A percentile compares a stretch with the other conserved stretches of the same genome.
Evolutionary conservation across 2,888 invertebrate genomes (phyloP).

Genomic region (Coelinius sp.): DNA sequence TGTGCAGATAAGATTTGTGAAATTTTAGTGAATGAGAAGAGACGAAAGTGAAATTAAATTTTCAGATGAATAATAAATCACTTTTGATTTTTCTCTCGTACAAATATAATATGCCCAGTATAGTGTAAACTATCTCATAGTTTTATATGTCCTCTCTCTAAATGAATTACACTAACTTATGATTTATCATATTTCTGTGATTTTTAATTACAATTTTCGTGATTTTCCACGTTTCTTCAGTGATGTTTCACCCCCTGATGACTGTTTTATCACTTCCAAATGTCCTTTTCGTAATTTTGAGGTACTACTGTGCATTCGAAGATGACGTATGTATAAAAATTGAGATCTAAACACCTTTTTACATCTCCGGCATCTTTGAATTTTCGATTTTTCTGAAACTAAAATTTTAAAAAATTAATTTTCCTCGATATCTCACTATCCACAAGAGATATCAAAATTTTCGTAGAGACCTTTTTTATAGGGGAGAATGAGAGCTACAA

Average conservation of each 20-base stretch:
- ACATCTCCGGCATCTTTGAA: constrained; percentile 59
- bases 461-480: too few relatives aligned
- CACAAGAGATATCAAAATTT: too few relatives aligned
- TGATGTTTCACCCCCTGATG: constrained; percentile 49
- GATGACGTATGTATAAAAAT: constrained; percentile 56
- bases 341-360: constrained; percentile 58
- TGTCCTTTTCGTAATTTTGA: constrained; percentile 48
- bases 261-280: constrained; percentile 49
- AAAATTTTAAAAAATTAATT: constrained; percentile 19
- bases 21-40: neutral
- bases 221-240: constrained; percentile 57
- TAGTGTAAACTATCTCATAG: constrained; percentile 9
- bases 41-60: neutral
- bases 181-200: neutral
- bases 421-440: too few relatives aligned
- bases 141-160: neutral
- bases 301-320: constrained; percentile 57
- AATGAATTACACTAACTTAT: neutral
- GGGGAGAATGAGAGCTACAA: too few relatives aligned
- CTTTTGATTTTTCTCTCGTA: neutral
- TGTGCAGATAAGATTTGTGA: neutral
- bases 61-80: neutral
- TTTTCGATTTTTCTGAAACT: constrained; percentile 52
- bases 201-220: constrained; percentile 57
- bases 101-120: neutral